A percentile compares a stretch with the other conserved stretches of the same genome.
phyloP scores from a whole-genome alignment of 2,797 vertebrate genomes.

The Psittacula echo region DNA sequence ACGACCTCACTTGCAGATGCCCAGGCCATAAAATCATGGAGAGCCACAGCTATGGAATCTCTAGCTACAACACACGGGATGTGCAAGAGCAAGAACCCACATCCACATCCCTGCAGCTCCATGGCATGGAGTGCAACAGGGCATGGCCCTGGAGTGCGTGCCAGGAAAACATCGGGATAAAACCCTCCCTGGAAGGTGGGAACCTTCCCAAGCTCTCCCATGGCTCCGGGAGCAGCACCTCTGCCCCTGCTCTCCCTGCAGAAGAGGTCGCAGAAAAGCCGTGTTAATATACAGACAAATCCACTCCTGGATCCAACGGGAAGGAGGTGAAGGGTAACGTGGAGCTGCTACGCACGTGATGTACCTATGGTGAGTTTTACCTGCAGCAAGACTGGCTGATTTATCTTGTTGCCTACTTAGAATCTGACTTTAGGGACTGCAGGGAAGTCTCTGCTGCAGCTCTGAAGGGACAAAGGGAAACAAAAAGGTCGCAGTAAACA shows the following conservation, averaged over 20 bases:
- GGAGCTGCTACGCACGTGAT: background rate
- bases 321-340: slow-evolving; percentile 42
- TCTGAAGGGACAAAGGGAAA: background rate
- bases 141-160: rapidly evolving
- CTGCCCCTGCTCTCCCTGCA: background rate
- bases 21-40: background rate
- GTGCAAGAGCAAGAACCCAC: background rate
- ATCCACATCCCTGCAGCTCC: background rate
- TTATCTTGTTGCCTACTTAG: background rate
- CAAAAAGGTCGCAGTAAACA: background rate
- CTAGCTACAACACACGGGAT: background rate
- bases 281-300: background rate
- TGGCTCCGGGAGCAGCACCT: background rate
- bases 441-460: background rate
- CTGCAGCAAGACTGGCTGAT: background rate
- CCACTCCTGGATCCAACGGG: background rate
- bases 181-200: background rate
- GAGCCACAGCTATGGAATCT: background rate
- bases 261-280: background rate
- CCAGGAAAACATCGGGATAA: rapidly evolving
- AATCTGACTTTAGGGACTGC: background rate
- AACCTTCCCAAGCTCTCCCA: background rate
- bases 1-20: rapidly evolving
- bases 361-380: slow-evolving; percentile 6
- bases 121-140: rapidly evolving